Conservation (phyloP, 2,113 vertebrate genomes). For the Cochlearius cochlearius region DNA sequence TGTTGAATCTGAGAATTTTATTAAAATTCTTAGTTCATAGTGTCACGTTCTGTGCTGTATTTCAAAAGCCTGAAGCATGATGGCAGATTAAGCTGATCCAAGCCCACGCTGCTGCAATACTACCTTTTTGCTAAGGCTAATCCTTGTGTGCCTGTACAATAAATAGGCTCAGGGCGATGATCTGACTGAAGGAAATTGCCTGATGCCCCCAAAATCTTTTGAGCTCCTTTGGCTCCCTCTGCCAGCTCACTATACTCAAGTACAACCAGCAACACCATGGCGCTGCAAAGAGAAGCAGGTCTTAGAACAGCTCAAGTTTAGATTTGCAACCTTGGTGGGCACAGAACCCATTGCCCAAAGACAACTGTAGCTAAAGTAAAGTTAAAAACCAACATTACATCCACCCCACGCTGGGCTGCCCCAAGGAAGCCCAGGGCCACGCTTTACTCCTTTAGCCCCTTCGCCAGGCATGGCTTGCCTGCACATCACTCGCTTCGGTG, state of each 20-base stretch:
- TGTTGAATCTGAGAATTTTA: neutral
- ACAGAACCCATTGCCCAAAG: neutral
- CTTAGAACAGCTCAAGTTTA: neutral
- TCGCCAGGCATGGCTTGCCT: neutral
- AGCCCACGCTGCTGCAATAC: neutral
- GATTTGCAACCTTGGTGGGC: neutral
- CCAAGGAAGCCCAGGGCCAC: neutral
- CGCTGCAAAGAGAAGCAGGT: neutral
- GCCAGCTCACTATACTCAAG: neutral
- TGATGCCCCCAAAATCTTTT: neutral
- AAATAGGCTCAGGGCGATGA: neutral
- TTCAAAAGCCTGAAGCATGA: neutral
- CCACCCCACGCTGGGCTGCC: neutral
- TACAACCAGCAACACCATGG: neutral
- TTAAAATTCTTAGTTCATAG: neutral
- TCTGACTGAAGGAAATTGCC: neutral
- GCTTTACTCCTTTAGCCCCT: neutral
- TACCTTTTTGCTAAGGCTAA: neutral
- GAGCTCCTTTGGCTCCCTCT: neutral
- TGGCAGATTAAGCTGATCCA: neutral
- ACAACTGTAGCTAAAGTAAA: fast-evolving
- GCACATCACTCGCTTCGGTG: neutral
- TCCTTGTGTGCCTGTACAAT: neutral
- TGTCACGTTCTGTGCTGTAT: neutral
- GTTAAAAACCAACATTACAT: neutral